Percentiles rank a stretch among this genome's conserved stretches.
Conservation (phyloP, 2,113 vertebrate genomes). For the Nipponia nippon region DNA sequence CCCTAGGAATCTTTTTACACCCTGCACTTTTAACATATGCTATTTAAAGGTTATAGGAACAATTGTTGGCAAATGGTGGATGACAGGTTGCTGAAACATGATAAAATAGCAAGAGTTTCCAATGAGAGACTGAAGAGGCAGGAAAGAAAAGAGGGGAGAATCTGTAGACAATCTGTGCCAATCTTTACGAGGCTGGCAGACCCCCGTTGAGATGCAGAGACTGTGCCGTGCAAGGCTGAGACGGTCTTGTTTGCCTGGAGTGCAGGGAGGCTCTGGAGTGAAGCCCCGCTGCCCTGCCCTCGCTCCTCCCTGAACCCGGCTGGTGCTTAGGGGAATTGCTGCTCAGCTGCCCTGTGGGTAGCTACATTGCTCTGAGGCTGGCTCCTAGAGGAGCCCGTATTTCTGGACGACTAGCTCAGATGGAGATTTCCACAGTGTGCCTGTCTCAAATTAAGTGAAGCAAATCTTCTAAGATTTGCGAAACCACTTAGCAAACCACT, state of each 20-base stretch:
- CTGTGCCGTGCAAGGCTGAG: neutral
- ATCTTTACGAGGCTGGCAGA: neutral
- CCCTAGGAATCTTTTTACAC: neutral
- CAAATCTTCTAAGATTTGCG: neutral
- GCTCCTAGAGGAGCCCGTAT: neutral
- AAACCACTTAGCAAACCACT: neutral
- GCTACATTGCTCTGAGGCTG: neutral
- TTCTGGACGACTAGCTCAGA: neutral
- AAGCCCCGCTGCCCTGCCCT: neutral
- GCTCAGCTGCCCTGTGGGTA: neutral
- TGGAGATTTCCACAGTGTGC: neutral
- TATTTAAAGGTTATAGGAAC: neutral
- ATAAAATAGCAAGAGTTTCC: neutral
- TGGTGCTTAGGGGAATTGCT: neutral
- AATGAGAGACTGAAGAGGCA: neutral
- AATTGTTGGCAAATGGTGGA: neutral
- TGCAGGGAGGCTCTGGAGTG: neutral
- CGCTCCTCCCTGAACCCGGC: neutral
- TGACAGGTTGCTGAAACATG: slow-evolving; percentile 8
- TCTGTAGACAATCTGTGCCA: neutral
- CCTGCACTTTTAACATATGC: neutral
- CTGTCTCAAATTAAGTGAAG: neutral
- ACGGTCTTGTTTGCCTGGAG: neutral
- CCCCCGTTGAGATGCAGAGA: neutral
- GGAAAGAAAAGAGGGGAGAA: neutral